These are phyloP conservation scores for Lethenteron reissneri DNA, from an alignment of 2,113 vertebrate species.

Conservation along the genomic window DNA sequence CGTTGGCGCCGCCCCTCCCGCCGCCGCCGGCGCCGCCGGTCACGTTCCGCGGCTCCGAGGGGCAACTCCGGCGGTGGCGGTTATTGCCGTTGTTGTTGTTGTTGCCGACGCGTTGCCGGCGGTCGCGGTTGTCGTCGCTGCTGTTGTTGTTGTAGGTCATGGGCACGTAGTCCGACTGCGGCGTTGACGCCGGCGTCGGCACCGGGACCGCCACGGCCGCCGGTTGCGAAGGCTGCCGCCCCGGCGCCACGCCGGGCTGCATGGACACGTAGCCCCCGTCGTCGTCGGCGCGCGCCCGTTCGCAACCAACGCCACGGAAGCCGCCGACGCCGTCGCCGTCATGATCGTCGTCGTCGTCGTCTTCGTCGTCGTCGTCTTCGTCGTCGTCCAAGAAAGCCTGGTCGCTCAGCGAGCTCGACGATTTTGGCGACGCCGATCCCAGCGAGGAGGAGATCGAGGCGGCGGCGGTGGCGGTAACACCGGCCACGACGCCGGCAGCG, in stretches of 20 bases:
- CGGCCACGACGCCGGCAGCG: too few relatives aligned
- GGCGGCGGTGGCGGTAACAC: too few relatives aligned
- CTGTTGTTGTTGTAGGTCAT: too few relatives aligned
- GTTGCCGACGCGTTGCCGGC: neutral
- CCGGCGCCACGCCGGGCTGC: conserved; percentile 29
- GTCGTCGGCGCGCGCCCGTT: conserved; percentile 8
- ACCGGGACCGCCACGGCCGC: conserved; percentile 19
- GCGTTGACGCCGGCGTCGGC: neutral
- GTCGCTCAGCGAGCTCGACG: conserved; percentile 12
- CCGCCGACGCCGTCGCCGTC: conserved; percentile 12
- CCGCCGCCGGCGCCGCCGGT: neutral
- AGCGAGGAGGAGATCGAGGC: conserved; percentile 12
- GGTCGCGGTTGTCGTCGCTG: too few relatives aligned
- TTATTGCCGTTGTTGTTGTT: too few relatives aligned
- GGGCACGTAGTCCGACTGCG: neutral
- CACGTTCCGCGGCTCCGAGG: neutral
- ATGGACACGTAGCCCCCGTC: conserved; percentile 36
- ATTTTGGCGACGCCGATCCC: conserved; percentile 11
- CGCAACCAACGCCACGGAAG: conserved; percentile 23
- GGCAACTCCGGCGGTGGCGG: too few relatives aligned
- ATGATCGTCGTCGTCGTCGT: conserved; percentile 19
- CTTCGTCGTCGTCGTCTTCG: conserved; percentile 22
- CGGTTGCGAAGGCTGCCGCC: conserved; percentile 46
- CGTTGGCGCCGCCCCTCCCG: neutral
- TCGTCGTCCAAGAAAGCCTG: conserved; percentile 25